These are phyloP conservation scores for Babyrousa celebensis DNA, from an alignment of 2,797 vertebrate species.

Conservation along the genomic window DNA sequence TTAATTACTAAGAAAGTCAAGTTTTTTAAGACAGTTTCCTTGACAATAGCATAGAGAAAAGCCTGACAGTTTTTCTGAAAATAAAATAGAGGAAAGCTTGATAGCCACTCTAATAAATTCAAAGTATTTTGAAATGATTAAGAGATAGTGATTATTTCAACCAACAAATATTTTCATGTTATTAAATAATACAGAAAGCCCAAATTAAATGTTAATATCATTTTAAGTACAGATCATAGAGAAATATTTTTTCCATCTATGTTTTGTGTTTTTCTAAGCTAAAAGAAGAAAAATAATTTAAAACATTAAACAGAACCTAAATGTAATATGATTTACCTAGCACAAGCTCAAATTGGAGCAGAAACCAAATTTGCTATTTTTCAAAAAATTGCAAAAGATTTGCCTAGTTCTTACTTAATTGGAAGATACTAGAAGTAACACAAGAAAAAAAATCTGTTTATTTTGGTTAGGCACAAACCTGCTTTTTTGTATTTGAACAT, in stretches of 20 bases:
- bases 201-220: slow-evolving; percentile 30
- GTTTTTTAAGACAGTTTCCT: slow-evolving; percentile 25
- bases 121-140: slow-evolving; percentile 53
- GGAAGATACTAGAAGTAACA: neutral
- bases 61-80: slow-evolving; percentile 35
- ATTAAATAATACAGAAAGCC: neutral
- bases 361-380: neutral
- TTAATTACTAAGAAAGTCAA: slow-evolving; percentile 56
- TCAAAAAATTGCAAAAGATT: neutral
- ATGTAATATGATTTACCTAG: slow-evolving; percentile 45
- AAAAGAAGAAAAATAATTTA: slow-evolving; percentile 4
- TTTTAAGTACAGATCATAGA: slow-evolving; percentile 52
- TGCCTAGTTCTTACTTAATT: neutral
- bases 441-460: neutral
- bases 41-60: slow-evolving; percentile 56
- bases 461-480: neutral
- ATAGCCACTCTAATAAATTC: neutral
- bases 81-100: slow-evolving; percentile 48
- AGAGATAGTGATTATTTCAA: slow-evolving; percentile 59
- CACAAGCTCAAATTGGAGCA: slow-evolving; percentile 24
- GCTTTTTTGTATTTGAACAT: neutral
- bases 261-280: slow-evolving; percentile 56
- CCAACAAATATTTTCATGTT: slow-evolving; percentile 40
- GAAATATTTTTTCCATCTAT: neutral
- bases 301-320: slow-evolving; percentile 1